These are phyloP conservation scores for Buphagus erythrorhynchus DNA, from an alignment of 2,797 vertebrate species.

Conservation along the genomic window DNA sequence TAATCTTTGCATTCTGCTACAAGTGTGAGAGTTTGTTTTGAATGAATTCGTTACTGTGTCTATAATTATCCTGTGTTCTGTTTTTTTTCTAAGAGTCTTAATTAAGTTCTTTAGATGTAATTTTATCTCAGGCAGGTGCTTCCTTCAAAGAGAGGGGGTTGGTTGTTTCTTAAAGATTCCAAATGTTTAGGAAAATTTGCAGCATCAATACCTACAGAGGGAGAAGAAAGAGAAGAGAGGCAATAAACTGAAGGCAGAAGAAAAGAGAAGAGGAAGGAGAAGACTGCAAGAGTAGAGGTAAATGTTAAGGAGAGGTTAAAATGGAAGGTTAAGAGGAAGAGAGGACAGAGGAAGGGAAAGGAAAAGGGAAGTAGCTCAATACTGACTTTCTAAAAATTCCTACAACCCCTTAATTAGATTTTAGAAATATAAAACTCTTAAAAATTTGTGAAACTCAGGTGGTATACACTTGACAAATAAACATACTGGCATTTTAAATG, in stretches of 20 bases:
- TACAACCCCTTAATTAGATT: not conserved
- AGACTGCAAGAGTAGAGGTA: not conserved
- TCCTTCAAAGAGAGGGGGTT: not conserved
- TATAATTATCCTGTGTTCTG: not conserved
- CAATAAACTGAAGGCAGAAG: not conserved
- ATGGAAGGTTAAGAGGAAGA: not conserved
- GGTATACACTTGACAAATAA: not conserved
- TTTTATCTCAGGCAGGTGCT: not conserved
- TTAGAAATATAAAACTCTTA: not conserved
- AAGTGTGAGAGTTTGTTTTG: not conserved
- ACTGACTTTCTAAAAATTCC: not conserved
- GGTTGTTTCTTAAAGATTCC: not conserved
- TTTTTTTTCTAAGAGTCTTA: not conserved
- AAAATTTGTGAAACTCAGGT: not conserved
- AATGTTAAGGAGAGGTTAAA: not conserved
- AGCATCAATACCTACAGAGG: not conserved
- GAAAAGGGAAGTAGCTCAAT: not conserved
- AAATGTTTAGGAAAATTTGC: not conserved
- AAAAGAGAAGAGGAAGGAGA: not conserved
- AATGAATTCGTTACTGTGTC: not conserved
- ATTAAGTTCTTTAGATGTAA: not conserved
- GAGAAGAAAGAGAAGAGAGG: not conserved
- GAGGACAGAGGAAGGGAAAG: not conserved
- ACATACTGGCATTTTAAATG: accelerated
- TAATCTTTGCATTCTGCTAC: not conserved